These are phyloP conservation scores for Thera obeliscata DNA, from an alignment of 2,888 invertebrate genomes.

Conservation along the genomic window DNA sequence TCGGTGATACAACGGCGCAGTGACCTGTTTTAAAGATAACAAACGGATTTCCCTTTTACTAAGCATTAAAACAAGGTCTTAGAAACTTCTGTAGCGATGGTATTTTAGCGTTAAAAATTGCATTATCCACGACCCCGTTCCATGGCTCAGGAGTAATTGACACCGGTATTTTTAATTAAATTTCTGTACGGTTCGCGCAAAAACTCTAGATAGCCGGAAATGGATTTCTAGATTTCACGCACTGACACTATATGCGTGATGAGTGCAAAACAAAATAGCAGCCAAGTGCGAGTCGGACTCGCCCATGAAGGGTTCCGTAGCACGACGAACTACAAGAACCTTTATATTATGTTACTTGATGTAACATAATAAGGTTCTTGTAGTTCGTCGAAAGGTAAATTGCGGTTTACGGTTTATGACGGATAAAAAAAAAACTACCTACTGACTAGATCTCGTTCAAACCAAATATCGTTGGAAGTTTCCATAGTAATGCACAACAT, in stretches of 20 bases:
- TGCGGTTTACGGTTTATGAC: no score
- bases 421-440: no score
- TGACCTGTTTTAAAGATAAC: not conserved
- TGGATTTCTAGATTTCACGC: constrained; percentile 36
- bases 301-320: not conserved
- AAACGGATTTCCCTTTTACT: not conserved
- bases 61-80: constrained; percentile 8
- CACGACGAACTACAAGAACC: no score
- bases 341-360: no score
- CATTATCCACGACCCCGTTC: constrained; percentile 55
- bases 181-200: constrained; percentile 47
- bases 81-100: constrained; percentile 12
- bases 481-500: no score
- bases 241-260: constrained; percentile 31
- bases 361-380: no score
- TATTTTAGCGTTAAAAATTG: constrained; percentile 41
- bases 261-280: constrained; percentile 8
- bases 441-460: no score
- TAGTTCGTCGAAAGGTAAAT: no score
- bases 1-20: no score
- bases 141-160: constrained; percentile 49
- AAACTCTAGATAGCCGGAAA: constrained; percentile 43
- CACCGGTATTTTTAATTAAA: constrained; percentile 58
- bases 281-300: no score
- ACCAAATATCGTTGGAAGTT: no score